Conservation (phyloP, 2,888 invertebrate species). For the Coenonympha glycerion region DNA sequence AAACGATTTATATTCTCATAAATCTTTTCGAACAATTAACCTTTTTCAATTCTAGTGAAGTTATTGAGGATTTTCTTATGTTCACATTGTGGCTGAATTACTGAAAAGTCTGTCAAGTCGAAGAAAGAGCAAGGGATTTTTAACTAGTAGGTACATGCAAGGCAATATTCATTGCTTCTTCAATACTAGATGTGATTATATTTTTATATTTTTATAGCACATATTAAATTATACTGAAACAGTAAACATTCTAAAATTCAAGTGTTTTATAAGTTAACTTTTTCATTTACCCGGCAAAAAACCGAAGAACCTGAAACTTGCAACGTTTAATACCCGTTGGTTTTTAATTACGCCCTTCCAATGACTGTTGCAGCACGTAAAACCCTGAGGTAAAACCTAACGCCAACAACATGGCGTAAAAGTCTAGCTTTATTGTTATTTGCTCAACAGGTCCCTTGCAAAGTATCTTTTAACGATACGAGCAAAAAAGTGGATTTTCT, state of each 20-base stretch:
- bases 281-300: background rate
- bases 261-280: background rate
- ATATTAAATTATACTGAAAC: no score
- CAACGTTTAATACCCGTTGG: constrained; percentile 44
- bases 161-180: no score
- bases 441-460: constrained; percentile 47
- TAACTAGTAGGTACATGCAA: no score
- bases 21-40: constrained; percentile 25
- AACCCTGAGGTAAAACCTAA: no score
- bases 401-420: constrained; percentile 35
- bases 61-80: background rate
- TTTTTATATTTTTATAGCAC: no score
- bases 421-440: constrained; percentile 55
- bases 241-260: no score
- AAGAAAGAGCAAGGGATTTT: no score
- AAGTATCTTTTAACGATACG: constrained; percentile 9
- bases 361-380: constrained; percentile 42
- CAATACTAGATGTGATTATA: no score
- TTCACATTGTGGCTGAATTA: no score
- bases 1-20: constrained; percentile 30
- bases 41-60: constrained; percentile 13
- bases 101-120: no score
- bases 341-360: constrained; percentile 45
- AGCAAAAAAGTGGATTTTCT: constrained; percentile 1
- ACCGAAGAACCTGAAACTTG: constrained; percentile 37